Conservation (phyloP, 2,113 vertebrate species). For the Anseranas semipalmata region DNA sequence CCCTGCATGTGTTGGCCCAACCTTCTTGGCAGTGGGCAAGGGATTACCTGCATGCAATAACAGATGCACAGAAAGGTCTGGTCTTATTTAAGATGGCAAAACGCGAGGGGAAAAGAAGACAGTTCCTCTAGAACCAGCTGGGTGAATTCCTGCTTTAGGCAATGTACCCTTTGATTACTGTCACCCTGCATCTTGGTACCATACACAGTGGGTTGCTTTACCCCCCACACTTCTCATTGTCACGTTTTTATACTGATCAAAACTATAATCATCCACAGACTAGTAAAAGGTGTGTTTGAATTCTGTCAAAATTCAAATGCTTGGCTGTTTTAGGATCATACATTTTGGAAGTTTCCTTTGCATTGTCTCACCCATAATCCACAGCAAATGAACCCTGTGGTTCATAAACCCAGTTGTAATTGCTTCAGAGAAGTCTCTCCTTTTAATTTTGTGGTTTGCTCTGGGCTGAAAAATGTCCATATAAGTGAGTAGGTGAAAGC, state of each 20-base stretch:
- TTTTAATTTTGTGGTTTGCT: constrained; percentile 6
- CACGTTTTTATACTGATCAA: neutral
- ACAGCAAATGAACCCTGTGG: neutral
- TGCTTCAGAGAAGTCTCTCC: neutral
- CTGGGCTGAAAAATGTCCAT: neutral
- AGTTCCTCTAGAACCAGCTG: neutral
- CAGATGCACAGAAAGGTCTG: neutral
- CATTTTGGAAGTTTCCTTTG: neutral
- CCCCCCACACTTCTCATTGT: neutral
- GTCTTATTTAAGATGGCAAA: neutral
- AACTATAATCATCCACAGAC: neutral
- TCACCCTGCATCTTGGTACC: neutral
- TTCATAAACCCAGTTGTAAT: neutral
- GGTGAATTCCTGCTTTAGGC: neutral
- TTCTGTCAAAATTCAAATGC: neutral
- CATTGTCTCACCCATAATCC: neutral
- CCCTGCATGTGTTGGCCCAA: neutral
- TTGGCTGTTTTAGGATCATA: neutral
- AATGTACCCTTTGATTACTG: neutral
- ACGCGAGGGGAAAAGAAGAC: neutral
- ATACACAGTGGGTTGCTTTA: neutral
- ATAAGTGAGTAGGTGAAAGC: neutral
- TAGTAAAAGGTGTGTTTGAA: neutral
- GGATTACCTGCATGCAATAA: neutral
- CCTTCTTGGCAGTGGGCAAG: accelerated